phyloP scores from a whole-genome alignment of 35 echinoderm and acorn worm genomes.

The Apostichopus californicus region DNA sequence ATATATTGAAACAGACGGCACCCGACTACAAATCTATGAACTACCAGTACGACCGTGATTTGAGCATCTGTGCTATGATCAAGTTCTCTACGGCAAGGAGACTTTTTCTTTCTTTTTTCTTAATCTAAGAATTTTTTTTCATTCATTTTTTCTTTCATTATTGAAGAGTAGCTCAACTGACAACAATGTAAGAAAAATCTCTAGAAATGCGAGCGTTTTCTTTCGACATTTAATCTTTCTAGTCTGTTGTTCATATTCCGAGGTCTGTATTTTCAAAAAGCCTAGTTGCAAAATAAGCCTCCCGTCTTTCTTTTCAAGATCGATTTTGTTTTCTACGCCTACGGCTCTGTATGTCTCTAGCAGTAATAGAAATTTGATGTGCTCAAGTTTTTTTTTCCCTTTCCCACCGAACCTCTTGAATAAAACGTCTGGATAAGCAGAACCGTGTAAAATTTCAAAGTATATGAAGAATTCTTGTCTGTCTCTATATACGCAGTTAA shows the following conservation, averaged over 20 bases:
- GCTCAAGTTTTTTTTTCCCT: not conserved
- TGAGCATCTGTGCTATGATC: no score
- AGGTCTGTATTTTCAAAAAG: slow-evolving; percentile 6
- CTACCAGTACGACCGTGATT: no score
- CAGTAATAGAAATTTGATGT: not conserved
- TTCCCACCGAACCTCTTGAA: not conserved
- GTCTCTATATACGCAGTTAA: no score
- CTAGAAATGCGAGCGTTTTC: not conserved
- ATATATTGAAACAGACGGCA: not conserved
- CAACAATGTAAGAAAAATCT: not conserved
- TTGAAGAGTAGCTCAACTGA: not conserved
- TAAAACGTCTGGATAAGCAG: not conserved
- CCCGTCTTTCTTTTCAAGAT: not conserved
- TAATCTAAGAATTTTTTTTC: no score
- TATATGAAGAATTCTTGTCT: no score
- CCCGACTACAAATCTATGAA: no score
- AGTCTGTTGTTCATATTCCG: slow-evolving; percentile 10
- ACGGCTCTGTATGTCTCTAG: not conserved
- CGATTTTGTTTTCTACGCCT: not conserved
- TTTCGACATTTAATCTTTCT: slow-evolving; percentile 5
- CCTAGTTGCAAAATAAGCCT: not conserved
- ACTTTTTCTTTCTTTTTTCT: no score
- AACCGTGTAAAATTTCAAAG: no score
- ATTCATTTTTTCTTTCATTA: no score
- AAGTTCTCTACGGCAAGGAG: no score